Evolutionary conservation across 2,888 invertebrate species (phyloP), one percentile per base, ranked within the genome.

Genomic region (Halictus quadricinctus): DNA sequence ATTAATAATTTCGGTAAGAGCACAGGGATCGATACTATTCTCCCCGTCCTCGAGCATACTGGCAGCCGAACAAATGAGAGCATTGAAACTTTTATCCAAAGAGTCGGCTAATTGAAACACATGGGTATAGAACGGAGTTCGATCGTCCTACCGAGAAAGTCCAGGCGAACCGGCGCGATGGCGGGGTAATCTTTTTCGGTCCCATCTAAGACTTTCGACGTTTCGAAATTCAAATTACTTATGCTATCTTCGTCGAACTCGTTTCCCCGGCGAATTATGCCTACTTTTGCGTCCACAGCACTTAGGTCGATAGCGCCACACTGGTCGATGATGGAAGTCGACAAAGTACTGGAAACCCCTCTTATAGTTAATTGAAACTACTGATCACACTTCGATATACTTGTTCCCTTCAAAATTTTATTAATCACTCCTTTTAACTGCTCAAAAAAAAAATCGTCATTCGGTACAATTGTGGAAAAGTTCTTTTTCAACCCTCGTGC

Each of bases 151-250:
- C 10, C 29, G 76, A 43, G 29, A 8, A 64, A 72, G 10, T n/a
- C 54, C 43, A 75, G 73, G 48, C 48, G 36, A 66, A 72, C 76
- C 54, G 64, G 25, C n/a, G 41, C 12, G 46, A 46, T 64, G 64
- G 25, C n/a, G 41, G 15, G 46, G 60, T 64, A 60, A 72, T 58
- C 50, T 36, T 50, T 36, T 25, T 36, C 18, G 50, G 18, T 64
- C 84, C n/a, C 66, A 21, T 58, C n/a, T 18, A 54, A 48, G 76
- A 60, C 46, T 66, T 60, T 7, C 25, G 25, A 25, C 74, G 74
- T 54, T 79, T 72, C 66, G 72, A 84, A 84, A 84, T 84, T 83
- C 79, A 84, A 84, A 84, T 75, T 75, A 76, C 72, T 72, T 66
- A 69, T 41, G 48, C 58, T 29, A 48, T 29, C 79, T 58, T 74